These are phyloP conservation scores for Dasypolia templi DNA, from an alignment of 2,888 invertebrate species.

Conservation along the genomic window DNA sequence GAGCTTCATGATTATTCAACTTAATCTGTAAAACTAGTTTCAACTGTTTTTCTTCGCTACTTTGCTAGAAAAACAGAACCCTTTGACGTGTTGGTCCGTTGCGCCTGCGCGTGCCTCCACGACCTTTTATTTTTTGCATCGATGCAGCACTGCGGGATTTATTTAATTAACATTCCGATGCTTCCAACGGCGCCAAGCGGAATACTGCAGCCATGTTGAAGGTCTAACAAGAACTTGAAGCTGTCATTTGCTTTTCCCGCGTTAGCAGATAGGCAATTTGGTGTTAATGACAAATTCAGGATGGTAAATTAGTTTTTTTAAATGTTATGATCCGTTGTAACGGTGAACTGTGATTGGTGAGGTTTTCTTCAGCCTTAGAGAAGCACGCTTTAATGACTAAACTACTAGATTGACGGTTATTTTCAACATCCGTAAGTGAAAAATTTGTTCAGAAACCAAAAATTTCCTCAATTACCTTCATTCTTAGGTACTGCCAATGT, in stretches of 20 bases:
- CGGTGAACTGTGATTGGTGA: not conserved
- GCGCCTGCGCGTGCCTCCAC: slow-evolving; percentile 82
- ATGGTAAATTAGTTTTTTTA: slow-evolving; percentile 8
- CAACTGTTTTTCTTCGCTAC: slow-evolving; percentile 46
- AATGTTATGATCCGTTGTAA: not conserved
- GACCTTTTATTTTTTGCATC: slow-evolving; percentile 84
- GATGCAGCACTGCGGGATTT: slow-evolving; percentile 63
- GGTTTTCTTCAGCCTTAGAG: not conserved
- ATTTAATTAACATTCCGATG: slow-evolving; percentile 74
- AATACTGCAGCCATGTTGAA: slow-evolving; percentile 45
- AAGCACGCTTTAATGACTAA: not conserved
- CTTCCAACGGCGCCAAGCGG: slow-evolving; percentile 61
- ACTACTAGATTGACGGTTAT: not conserved
- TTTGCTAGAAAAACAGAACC: slow-evolving; percentile 52
- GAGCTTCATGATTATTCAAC: slow-evolving; percentile 39
- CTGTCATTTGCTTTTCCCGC: slow-evolving; percentile 37
- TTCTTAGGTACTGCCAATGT: not conserved
- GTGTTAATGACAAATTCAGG: slow-evolving; percentile 24
- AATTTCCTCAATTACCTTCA: not conserved
- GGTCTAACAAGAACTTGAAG: slow-evolving; percentile 28
- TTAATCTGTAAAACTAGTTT: slow-evolving; percentile 50
- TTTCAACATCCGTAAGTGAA: too few species aligned
- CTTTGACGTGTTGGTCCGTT: slow-evolving; percentile 56
- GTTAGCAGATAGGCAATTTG: slow-evolving; percentile 31
- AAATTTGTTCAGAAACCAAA: not conserved